These are phyloP conservation scores for Drosophila differens DNA, from an alignment of 2,888 invertebrate genomes.

Conservation along the genomic window DNA sequence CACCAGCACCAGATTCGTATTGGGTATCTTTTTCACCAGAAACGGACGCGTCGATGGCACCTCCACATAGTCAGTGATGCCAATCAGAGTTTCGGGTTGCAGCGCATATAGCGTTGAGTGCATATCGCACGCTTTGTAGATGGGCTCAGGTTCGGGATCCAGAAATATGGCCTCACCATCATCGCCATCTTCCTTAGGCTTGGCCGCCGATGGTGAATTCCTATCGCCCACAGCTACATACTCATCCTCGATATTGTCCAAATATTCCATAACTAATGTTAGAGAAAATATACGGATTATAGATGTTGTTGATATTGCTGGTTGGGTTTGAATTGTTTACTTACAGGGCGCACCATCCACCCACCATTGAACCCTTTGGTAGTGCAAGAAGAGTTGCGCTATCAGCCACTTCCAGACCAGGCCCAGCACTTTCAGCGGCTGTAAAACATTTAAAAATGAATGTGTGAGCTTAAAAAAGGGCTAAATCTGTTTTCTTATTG, in stretches of 20 bases:
- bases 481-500: neutral
- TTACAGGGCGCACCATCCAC: conserved; percentile 84
- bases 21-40: conserved; percentile 90
- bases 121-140: conserved; percentile 89
- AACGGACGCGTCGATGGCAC: conserved; percentile 87
- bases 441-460: conserved; percentile 28
- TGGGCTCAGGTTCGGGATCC: conserved; percentile 79
- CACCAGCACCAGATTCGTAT: conserved; percentile 92
- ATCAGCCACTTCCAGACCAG: conserved; percentile 85
- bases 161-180: conserved; percentile 85
- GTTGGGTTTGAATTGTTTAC: conserved; percentile 17
- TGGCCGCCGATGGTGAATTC: conserved; percentile 62
- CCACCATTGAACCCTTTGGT: conserved; percentile 83
- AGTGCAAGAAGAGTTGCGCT: conserved; percentile 84
- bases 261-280: conserved; percentile 84
- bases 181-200: conserved; percentile 79
- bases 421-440: conserved; percentile 85
- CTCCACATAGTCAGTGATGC: conserved; percentile 85
- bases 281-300: neutral
- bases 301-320: neutral
- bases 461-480: too few species aligned
- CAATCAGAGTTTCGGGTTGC: conserved; percentile 86
- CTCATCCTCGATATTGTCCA: conserved; percentile 85
- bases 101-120: conserved; percentile 89
- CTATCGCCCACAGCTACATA: conserved; percentile 84